phyloP scores from a whole-genome alignment of 1,140 invertebrate species.

The Zelostemma sp. region DNA sequence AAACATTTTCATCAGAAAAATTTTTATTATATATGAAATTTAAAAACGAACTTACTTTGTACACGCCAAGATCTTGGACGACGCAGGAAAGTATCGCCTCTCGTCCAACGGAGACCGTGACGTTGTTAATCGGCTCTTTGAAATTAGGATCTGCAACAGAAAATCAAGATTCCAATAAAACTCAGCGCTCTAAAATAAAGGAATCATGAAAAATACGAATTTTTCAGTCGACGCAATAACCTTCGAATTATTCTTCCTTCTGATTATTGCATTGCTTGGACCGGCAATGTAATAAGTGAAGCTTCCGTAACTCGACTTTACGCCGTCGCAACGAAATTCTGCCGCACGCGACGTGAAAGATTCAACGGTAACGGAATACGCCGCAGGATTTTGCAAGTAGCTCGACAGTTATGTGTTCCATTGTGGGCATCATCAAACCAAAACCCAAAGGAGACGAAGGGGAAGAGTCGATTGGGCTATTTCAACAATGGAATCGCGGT shows the following conservation, averaged over 20 bases:
- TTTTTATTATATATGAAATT: no score
- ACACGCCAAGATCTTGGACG: constrained; percentile 84
- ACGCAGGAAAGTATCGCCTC: constrained; percentile 86
- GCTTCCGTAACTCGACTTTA: constrained; percentile 10
- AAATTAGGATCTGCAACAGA: constrained; percentile 84
- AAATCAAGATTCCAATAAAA: constrained; percentile 10
- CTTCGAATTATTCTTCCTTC: no score
- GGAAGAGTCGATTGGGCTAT: constrained; percentile 23
- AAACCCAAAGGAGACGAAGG: constrained; percentile 5
- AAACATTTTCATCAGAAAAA: no score
- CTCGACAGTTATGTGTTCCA: background rate
- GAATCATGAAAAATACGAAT: no score
- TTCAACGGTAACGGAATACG: constrained; percentile 22
- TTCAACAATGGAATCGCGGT: constrained; percentile 55
- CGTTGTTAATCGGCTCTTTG: constrained; percentile 84
- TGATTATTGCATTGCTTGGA: no score
- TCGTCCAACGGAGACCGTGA: constrained; percentile 84
- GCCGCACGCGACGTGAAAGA: constrained; percentile 26
- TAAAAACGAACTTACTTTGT: constrained; percentile 84
- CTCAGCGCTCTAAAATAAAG: background rate
- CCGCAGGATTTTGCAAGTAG: background rate
- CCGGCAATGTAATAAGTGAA: background rate
- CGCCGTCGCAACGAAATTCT: constrained; percentile 21
- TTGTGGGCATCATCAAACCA: background rate
- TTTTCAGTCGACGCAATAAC: no score